Evolutionary conservation across 2,888 invertebrate species (phyloP).

Genomic region (Lasioglossum leucozonium): DNA sequence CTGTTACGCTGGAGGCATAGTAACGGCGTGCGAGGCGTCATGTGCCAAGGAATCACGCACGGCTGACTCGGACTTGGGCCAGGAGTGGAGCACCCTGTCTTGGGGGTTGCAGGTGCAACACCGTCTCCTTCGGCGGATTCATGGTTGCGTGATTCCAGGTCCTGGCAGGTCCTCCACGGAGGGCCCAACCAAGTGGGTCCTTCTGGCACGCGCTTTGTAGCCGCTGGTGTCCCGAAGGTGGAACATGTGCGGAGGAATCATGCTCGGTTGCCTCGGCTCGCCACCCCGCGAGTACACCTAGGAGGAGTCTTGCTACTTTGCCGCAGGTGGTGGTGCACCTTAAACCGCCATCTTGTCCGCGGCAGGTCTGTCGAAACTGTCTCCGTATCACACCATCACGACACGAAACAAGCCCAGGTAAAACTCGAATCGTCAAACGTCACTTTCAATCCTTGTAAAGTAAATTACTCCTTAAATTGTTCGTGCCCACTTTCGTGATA

Average conservation of each 20-base stretch:
- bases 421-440: too few species aligned
- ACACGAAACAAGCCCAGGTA: neutral
- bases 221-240: conserved; percentile 74
- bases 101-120: conserved; percentile 83
- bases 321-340: conserved; percentile 79
- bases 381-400: neutral
- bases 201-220: conserved; percentile 68
- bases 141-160: conserved; percentile 83
- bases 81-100: conserved; percentile 74
- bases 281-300: conserved; percentile 77
- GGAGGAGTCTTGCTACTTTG: conserved; percentile 68
- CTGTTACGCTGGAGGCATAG: neutral
- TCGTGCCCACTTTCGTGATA: too few species aligned
- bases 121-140: conserved; percentile 80
- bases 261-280: conserved; percentile 75
- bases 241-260: conserved; percentile 81
- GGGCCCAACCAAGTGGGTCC: conserved; percentile 59
- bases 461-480: too few species aligned
- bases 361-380: conserved; percentile 52
- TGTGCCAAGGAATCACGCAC: conserved; percentile 82
- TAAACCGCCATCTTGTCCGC: conserved; percentile 64
- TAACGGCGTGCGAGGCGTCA: conserved; percentile 61
- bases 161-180: conserved; percentile 65
- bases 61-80: conserved; percentile 63
- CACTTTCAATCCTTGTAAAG: too few species aligned